Conservation (phyloP, 2,888 invertebrate genomes). For the Tanytarsus gracilentus region DNA sequence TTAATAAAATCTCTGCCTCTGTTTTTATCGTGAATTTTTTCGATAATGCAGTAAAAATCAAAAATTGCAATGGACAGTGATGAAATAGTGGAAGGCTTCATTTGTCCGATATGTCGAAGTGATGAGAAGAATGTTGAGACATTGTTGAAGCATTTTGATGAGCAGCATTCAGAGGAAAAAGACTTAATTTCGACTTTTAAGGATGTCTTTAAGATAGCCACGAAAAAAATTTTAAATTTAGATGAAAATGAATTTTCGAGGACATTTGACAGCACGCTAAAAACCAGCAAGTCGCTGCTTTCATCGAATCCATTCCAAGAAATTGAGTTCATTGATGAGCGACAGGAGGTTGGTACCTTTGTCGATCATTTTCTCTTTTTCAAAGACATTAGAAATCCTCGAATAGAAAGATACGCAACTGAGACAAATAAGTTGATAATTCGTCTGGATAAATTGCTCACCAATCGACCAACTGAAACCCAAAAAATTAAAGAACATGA, state of each 20-base stretch:
- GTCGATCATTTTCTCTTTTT: constrained; percentile 66
- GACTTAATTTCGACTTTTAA: constrained; percentile 71
- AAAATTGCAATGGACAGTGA: constrained; percentile 33
- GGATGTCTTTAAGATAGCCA: constrained; percentile 82
- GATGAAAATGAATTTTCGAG: constrained; percentile 59
- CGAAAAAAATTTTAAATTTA: constrained; percentile 70
- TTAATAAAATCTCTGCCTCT: too few relatives aligned
- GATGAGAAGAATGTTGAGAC: constrained; percentile 78
- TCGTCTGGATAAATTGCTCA: constrained; percentile 80
- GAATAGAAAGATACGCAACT: constrained; percentile 79
- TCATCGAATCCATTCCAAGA: background rate
- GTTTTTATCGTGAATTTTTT: too few relatives aligned
- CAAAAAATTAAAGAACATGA: constrained; percentile 64
- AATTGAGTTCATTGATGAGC: constrained; percentile 44
- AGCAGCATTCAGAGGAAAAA: constrained; percentile 77
- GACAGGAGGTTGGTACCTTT: constrained; percentile 56
- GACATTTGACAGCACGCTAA: constrained; percentile 49
- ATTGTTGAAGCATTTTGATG: constrained; percentile 82
- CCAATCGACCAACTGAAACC: constrained; percentile 66
- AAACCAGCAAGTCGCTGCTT: constrained; percentile 33
- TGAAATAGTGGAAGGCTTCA: constrained; percentile 79
- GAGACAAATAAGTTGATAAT: constrained; percentile 95
- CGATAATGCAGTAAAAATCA: background rate
- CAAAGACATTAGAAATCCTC: constrained; percentile 55
- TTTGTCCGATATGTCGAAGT: constrained; percentile 89